These are phyloP conservation scores for Drosophila melanosoma DNA, from an alignment of 2,888 invertebrate species.

Conservation along the genomic window DNA sequence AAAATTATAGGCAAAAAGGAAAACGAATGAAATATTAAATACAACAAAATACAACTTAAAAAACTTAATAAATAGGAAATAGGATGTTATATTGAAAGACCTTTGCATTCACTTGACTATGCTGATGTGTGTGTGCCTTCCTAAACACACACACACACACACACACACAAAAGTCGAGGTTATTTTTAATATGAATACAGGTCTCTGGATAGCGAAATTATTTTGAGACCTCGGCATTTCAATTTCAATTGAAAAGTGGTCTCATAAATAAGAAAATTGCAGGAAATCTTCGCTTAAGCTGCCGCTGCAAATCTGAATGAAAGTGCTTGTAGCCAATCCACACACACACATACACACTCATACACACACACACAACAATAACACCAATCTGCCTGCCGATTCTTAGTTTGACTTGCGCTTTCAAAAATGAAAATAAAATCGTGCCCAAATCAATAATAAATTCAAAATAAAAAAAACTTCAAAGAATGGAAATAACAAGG, in stretches of 20 bases:
- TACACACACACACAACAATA: background rate
- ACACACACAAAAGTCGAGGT: conserved; percentile 3
- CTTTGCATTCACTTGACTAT: conserved; percentile 1
- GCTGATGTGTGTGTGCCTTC: background rate
- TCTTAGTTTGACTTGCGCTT: conserved; percentile 46
- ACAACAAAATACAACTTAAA: background rate
- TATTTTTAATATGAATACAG: background rate
- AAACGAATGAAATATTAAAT: background rate
- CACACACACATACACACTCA: conserved; percentile 2
- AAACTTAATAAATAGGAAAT: conserved; percentile 6
- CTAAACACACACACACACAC: background rate
- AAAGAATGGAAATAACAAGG: conserved; percentile 11
- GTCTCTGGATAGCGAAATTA: conserved; percentile 34
- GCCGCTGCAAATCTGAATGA: conserved; percentile 39
- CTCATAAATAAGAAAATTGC: conserved; percentile 76
- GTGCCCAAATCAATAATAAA: conserved; percentile 46
- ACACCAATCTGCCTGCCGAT: background rate
- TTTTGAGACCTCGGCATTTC: conserved; percentile 43
- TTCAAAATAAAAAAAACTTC: conserved; percentile 11
- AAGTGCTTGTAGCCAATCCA: conserved; percentile 34
- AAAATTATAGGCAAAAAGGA: background rate
- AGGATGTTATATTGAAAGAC: conserved; percentile 11
- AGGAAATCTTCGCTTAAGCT: conserved; percentile 75
- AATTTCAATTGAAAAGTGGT: conserved; percentile 54
- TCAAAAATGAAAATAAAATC: conserved; percentile 11